phyloP scores from a whole-genome alignment of 2,888 invertebrate genomes.

The Augochlorella aurata region DNA sequence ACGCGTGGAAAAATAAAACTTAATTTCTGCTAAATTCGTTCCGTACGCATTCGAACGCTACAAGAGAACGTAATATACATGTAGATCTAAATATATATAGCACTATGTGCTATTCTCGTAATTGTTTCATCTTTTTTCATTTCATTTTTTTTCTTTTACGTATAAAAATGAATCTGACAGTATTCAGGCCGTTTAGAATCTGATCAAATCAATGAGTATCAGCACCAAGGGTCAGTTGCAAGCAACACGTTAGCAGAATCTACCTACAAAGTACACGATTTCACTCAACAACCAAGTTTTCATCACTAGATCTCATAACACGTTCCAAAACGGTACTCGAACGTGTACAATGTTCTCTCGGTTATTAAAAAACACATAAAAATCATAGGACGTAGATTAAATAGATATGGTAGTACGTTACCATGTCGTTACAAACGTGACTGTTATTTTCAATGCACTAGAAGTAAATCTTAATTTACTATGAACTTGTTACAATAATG shows the following conservation, averaged over 20 bases:
- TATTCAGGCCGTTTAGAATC: slow-evolving; percentile 47
- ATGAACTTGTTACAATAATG: slow-evolving; percentile 25
- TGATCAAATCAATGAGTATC: slow-evolving; percentile 52
- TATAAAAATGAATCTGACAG: slow-evolving; percentile 42
- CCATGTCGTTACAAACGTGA: slow-evolving; percentile 11
- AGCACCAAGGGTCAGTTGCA: slow-evolving; percentile 48
- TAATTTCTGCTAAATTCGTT: slow-evolving; percentile 51
- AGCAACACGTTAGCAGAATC: slow-evolving; percentile 52
- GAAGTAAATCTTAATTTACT: slow-evolving; percentile 44
- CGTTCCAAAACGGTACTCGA: slow-evolving; percentile 24
- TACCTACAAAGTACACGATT: slow-evolving; percentile 57
- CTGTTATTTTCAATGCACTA: slow-evolving; percentile 18
- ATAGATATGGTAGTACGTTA: slow-evolving; percentile 33
- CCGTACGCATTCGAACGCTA: slow-evolving; percentile 19
- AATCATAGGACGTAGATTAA: slow-evolving; percentile 47
- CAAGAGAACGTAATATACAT: slow-evolving; percentile 40
- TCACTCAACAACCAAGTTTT: slow-evolving; percentile 13
- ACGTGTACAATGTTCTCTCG: slow-evolving; percentile 18
- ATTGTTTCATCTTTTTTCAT: slow-evolving; percentile 13
- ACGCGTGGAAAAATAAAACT: slow-evolving; percentile 47
- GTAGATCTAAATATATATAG: slow-evolving; percentile 31
- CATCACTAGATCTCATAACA: slow-evolving; percentile 11
- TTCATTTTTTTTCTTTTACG: slow-evolving; percentile 12
- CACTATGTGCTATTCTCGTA: slow-evolving; percentile 29
- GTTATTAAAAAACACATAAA: slow-evolving; percentile 45